These are phyloP conservation scores for Galago senegalensis DNA, from an alignment of 2,797 vertebrate species.

Conservation along the genomic window DNA sequence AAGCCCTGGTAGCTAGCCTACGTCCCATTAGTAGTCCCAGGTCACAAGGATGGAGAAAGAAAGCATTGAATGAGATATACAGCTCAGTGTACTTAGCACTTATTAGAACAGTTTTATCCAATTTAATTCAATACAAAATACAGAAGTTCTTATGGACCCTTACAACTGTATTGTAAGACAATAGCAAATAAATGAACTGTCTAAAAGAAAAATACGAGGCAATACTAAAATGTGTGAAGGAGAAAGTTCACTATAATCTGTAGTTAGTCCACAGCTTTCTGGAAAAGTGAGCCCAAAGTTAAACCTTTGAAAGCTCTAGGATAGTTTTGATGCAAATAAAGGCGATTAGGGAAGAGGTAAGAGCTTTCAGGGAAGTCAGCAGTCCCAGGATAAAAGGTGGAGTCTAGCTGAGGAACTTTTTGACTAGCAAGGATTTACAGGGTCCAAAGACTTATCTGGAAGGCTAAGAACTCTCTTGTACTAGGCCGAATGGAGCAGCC, in stretches of 20 bases:
- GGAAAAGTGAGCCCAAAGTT: background rate
- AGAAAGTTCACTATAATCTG: background rate
- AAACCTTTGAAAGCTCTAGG: background rate
- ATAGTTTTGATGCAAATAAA: background rate
- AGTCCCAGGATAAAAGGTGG: background rate
- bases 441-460: background rate
- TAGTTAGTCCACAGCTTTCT: background rate
- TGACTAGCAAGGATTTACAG: background rate
- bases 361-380: background rate
- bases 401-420: background rate
- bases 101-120: conserved; percentile 30
- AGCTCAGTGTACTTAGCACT: conserved; percentile 18
- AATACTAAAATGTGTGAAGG: background rate
- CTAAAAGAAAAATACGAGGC: background rate
- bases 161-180: background rate
- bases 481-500: background rate
- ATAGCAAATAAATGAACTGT: background rate
- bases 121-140: conserved; percentile 55
- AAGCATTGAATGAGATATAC: background rate
- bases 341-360: background rate
- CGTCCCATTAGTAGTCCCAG: conserved; percentile 46
- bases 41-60: background rate
- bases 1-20: conserved; percentile 1
- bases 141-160: background rate
- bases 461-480: background rate